phyloP scores from a whole-genome alignment of 2,113 vertebrate species.

The Myanophis thanlyinensis region DNA sequence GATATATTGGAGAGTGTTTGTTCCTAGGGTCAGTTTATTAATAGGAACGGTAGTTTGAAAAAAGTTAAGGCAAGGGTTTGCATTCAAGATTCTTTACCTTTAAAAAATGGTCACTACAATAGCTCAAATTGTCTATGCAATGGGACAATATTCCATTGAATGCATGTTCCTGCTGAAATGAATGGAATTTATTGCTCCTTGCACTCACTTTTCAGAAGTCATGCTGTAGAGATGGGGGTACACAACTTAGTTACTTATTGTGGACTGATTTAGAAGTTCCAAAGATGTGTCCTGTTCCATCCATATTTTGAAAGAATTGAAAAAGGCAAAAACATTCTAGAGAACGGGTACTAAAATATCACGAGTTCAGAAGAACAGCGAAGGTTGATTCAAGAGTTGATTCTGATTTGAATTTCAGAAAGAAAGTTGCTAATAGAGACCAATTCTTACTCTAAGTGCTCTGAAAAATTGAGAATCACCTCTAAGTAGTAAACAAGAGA shows the following conservation, averaged over 20 bases:
- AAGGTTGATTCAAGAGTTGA: background rate
- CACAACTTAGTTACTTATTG: background rate
- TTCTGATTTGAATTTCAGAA: background rate
- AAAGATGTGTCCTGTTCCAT: background rate
- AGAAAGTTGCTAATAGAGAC: background rate
- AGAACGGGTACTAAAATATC: background rate
- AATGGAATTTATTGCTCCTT: background rate
- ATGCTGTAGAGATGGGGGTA: background rate
- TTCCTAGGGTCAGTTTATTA: background rate
- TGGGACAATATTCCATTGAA: background rate
- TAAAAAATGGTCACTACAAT: background rate
- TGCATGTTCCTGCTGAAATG: background rate
- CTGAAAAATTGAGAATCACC: background rate
- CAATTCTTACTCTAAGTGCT: background rate
- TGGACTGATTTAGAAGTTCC: background rate
- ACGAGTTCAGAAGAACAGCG: background rate
- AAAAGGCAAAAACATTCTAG: background rate
- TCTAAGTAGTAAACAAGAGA: background rate
- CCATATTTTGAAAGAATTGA: background rate
- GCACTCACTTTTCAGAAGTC: background rate
- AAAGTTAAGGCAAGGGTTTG: background rate
- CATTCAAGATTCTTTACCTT: background rate
- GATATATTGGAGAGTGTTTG: constrained; percentile 11
- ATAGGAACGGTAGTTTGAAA: background rate
- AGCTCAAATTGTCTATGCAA: background rate